phyloP scores from a whole-genome alignment of 2,888 invertebrate species.

The Leptogaster cylindrica region DNA sequence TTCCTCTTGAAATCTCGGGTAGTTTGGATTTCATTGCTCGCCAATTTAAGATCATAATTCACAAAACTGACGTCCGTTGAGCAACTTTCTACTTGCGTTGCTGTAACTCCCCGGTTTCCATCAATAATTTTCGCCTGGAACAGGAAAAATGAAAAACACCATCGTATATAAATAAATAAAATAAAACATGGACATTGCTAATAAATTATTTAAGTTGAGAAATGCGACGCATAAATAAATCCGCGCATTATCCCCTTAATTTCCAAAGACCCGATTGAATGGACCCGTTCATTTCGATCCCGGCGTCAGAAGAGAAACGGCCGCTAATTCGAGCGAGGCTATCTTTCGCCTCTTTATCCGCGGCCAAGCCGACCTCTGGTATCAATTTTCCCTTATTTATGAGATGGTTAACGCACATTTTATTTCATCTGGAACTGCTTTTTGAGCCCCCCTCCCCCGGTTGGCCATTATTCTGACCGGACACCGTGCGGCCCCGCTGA shows the following conservation, averaged over 20 bases:
- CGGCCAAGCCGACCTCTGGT: slow-evolving; percentile 24
- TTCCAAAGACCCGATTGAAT: slow-evolving; percentile 34
- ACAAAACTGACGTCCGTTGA: slow-evolving; percentile 17
- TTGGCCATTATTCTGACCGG: background rate
- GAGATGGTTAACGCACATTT: slow-evolving; percentile 40
- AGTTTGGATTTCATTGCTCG: slow-evolving; percentile 5
- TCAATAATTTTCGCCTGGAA: slow-evolving; percentile 22
- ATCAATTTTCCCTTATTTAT: slow-evolving; percentile 38
- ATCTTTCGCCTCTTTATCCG: slow-evolving; percentile 22
- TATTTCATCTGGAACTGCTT: slow-evolving; percentile 34
- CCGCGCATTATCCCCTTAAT: slow-evolving; percentile 24
- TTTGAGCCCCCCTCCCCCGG: background rate
- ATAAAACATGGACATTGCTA: too few relatives aligned
- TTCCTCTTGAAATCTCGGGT: slow-evolving; percentile 20
- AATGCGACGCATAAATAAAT: slow-evolving; percentile 27
- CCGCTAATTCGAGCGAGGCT: slow-evolving; percentile 29
- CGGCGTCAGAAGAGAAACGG: slow-evolving; percentile 13
- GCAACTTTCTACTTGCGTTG: slow-evolving; percentile 19
- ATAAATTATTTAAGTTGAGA: slow-evolving; percentile 38
- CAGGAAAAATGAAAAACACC: slow-evolving; percentile 8
- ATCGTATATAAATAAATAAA: too few relatives aligned
- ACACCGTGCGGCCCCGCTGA: background rate
- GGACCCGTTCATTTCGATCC: slow-evolving; percentile 22
- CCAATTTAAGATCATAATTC: slow-evolving; percentile 30
- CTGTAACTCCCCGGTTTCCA: slow-evolving; percentile 23